Conservation (phyloP, 2,797 vertebrate genomes). For the Enteromius mattozi region DNA sequence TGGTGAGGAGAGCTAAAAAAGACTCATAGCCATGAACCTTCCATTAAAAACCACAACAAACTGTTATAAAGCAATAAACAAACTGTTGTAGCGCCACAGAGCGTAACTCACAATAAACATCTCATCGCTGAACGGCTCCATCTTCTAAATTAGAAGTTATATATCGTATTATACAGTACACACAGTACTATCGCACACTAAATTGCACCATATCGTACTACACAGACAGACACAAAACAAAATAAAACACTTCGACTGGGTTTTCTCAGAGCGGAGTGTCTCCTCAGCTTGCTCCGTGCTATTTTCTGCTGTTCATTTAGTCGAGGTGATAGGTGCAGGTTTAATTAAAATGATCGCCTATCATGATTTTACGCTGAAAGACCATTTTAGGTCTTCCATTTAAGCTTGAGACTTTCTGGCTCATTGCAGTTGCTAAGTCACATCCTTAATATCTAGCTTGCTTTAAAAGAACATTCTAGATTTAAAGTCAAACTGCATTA, state of each 20-base stretch:
- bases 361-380: constrained; percentile 9
- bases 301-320: neutral
- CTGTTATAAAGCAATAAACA: constrained; percentile 8
- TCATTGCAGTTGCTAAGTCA: neutral
- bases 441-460: neutral
- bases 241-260: constrained; percentile 1
- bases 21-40: neutral
- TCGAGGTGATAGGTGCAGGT: neutral
- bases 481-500: neutral
- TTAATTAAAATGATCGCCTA: neutral
- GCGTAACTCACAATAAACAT: constrained; percentile 5
- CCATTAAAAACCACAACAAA: constrained; percentile 18
- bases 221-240: neutral
- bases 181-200: neutral
- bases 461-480: neutral
- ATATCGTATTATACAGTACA: neutral
- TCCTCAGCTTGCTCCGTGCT: neutral
- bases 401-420: neutral
- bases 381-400: neutral
- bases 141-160: constrained; percentile 21
- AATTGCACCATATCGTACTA: neutral
- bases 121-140: neutral
- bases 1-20: constrained; percentile 12
- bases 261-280: neutral
- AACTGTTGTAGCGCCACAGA: neutral